Conservation (phyloP, 1,140 invertebrate genomes). For the Xylocopa sonorina region DNA sequence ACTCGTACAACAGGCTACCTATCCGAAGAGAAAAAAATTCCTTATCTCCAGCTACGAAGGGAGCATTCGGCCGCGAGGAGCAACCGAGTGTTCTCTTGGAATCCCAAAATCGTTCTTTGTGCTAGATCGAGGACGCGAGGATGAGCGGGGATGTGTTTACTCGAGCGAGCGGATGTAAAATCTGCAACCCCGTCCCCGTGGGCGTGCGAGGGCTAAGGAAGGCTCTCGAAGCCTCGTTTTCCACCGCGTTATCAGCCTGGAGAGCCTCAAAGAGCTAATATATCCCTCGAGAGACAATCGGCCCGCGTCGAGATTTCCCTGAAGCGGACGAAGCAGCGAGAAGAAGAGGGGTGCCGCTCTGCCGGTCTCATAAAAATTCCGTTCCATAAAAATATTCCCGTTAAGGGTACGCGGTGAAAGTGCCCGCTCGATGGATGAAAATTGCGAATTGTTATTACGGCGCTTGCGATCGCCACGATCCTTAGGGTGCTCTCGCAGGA, state of each 20-base stretch:
- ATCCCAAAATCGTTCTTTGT: constrained; percentile 46
- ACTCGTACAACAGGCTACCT: too few species aligned
- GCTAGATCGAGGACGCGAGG: constrained; percentile 33
- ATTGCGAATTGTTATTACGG: background rate
- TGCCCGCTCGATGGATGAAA: background rate
- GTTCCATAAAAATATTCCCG: background rate
- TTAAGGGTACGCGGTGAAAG: background rate
- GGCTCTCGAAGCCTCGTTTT: constrained; percentile 40
- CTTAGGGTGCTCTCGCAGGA: background rate
- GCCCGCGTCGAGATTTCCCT: constrained; percentile 29
- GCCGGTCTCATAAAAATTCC: constrained; percentile 17
- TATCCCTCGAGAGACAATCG: constrained; percentile 69
- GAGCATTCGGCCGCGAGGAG: constrained; percentile 15
- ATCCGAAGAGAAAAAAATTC: background rate
- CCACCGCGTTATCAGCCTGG: constrained; percentile 52
- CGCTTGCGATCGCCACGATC: background rate
- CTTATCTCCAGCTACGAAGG: background rate
- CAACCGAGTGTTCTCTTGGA: constrained; percentile 35
- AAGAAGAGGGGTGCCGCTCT: background rate
- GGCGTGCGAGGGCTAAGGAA: constrained; percentile 17
- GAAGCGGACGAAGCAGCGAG: background rate
- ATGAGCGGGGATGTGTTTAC: constrained; percentile 46
- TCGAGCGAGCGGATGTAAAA: constrained; percentile 68
- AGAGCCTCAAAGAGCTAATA: constrained; percentile 71
- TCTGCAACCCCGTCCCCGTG: constrained; percentile 56